Percentiles rank a stretch among this genome's conserved stretches.
phyloP scores from a whole-genome alignment of 2,888 invertebrate genomes.

The Cylloceria caligata region DNA sequence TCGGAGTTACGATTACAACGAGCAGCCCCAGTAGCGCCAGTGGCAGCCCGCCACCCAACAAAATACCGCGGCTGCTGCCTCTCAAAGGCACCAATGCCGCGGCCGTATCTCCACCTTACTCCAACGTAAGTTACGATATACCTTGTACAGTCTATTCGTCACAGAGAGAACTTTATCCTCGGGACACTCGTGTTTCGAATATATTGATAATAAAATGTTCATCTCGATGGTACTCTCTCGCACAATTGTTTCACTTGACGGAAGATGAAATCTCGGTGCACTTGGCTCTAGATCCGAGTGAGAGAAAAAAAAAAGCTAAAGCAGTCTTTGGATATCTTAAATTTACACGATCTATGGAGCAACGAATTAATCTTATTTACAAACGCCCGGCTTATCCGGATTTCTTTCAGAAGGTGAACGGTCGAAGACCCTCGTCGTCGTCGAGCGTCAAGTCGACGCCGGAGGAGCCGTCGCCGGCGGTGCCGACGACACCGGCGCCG shows the following conservation, averaged over 20 bases:
- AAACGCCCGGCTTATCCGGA: neutral
- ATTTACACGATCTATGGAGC: too few species aligned
- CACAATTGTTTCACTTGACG: too few species aligned
- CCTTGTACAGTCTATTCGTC: too few species aligned
- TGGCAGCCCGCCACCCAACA: constrained; percentile 85
- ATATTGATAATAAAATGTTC: too few species aligned
- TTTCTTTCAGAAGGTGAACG: constrained; percentile 85
- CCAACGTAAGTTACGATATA: constrained; percentile 74
- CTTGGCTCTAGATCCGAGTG: too few species aligned
- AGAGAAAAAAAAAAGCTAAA: too few species aligned
- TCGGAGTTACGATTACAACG: constrained; percentile 95
- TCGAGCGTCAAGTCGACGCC: constrained; percentile 83
- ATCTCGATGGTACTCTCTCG: too few species aligned
- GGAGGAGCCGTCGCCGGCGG: constrained; percentile 83
- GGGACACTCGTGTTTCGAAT: too few species aligned
- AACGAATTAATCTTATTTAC: neutral
- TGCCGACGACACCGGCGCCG: constrained; percentile 82
- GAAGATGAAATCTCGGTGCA: too few species aligned
- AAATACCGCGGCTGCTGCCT: constrained; percentile 84
- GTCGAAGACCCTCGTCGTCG: constrained; percentile 84
- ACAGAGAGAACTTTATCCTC: too few species aligned
- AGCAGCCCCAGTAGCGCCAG: constrained; percentile 86
- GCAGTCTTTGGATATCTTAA: too few species aligned
- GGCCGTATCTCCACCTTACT: constrained; percentile 81
- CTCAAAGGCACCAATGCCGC: constrained; percentile 80